Base-by-base conservation (phyloP, 1,140 invertebrate genomes). In the Drosophila trapezifrons region DNA sequence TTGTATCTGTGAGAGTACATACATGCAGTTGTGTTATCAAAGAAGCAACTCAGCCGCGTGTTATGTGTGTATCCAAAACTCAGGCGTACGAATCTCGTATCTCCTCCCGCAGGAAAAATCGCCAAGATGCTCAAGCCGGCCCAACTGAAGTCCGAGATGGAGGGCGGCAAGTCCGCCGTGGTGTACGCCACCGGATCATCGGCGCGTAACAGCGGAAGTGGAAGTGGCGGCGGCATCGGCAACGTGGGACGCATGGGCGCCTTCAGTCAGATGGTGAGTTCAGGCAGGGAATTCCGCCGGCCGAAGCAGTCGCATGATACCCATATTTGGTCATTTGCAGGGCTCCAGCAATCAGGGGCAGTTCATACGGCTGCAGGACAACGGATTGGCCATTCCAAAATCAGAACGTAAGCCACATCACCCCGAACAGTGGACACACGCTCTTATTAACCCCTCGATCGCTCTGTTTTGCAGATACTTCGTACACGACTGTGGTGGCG, bases 231-330 rank as follows among this genome's bases (percentile, higher is more conserved):
- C 35, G 69, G 74, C 40, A 70, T 80, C 37, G 69, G 78, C 4
- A 71, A 57, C 66, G 73, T 85, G 51, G 82, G 82, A 18, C 87
- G 81, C 54, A 78, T 90, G 75, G 90, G 90, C 57, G 78, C 87
- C 42, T 86, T 85, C 18, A 91, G 77, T 76, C 90, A 91, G 45
- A 79, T 91, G 90, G 90, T 91, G 75, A 79, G 55, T 25, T 32
- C 22, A 13, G 18, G 25, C 2, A 32, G 15, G 10, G 10, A 9
- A n/a, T 15, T 54, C 15, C n/a, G 17, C 32, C 17, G 4, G 10
- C 6, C 2, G 17, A 32, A 22, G 40, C n/a, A 37, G 8, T 0
- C 29, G 9, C 7, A 4, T 27, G 40, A 57, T 32, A 42, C n/a
- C 10, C 9, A 29, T 20, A 22, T 15, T 20, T 37, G 49, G 12